Evolutionary conservation across 2,113 vertebrate species (phyloP), one percentile per base, ranked within the genome.

Genomic region (Ceyx melanurus): DNA sequence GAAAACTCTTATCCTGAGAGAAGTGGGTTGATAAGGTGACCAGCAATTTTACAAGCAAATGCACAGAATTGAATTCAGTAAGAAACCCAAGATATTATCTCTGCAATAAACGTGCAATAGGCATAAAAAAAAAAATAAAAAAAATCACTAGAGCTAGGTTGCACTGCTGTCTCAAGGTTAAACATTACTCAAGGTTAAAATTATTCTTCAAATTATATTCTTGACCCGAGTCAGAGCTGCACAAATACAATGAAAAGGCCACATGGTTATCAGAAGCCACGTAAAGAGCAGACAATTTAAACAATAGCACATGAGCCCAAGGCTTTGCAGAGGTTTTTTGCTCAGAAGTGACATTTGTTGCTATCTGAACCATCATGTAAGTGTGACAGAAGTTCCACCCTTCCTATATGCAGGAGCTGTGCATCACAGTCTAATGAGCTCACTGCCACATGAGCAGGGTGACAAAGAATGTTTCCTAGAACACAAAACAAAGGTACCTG

Each of bases 341-440:
- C 82, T 87, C 84, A 70, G 74, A 89, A 51, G 35, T 92, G 71
- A 84, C 82, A 92, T 82, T 60, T 85, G 71, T 22, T 26, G 54
- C 87, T 85, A 84, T 70, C 80, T 62, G 77, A 50, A 85, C 25
- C 75, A 89, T 90, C 89, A 65, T 5, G 3, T 61, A 74, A 68
- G 85, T 26, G 65, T 87, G 86, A 74, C 31, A 86, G 15, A 51
- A 91, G 93, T 92, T 83, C 90, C 84, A 70, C 86, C 79, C 89
- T 85, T 67, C 60, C 86, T 88, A 92, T 82, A 86, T 92, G 70
- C 61, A 84, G 94, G 93, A 97, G 97, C 93, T 72, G 78, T 33
- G 79, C 87, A 90, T 90, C 88, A 84, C 13, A 31, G 86, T 17
- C 80, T 10, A 6, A 43, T 89, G 89, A 87, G 21, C 62, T 96